Evolutionary conservation across 2,113 vertebrate genomes (phyloP), one percentile per base, ranked within the genome.

Genomic region (Leptocoma aspasia): DNA sequence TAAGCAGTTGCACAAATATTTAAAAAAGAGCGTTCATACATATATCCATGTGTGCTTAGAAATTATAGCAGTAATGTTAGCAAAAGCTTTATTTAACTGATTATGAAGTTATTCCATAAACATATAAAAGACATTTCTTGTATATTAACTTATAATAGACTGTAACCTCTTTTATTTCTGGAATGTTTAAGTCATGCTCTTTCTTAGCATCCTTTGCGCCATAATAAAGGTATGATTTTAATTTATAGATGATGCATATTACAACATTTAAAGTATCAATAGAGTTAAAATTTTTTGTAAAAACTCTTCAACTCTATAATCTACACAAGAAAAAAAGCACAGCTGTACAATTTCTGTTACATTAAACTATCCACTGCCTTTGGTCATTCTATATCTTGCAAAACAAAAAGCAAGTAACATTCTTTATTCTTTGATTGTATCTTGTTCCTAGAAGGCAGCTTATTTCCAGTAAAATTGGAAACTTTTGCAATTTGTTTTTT

Each of bases 1-100:
- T 75, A 96, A 97, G 94, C 45, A 50, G 30, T 87, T 86, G 78
- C 41, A 91, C 85, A 97, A 96, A 80, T 88, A 82, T 66, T 57
- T 89, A 44, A 33, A 70, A 91, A 89, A 53, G 16, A 47, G 24
- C 27, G 75, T 16, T 33, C 35, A 73, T 56, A 33, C 13, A 53
- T 66, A 64, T 64, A 69, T 56, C 59, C 81, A 70, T 52, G 82
- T 45, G 60, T 64, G 15, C 27, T 90, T 89, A 68, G 69, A 79
- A 95, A 92, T 60, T 83, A n/a, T 57, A 50, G 7, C 42, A 76
- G n/a, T 73, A 70, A 59, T 66, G 22, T 41, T 89, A 82, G 24
- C 65, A 31, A 90, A 77, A 80, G 28, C 15, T 53, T 92, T 95
- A 76, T 88, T 90, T 88, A 84, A 76, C 76, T 87, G 16, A 33